Evolutionary conservation across 2,888 invertebrate genomes (phyloP), one percentile per base, ranked within the genome.

Genomic region (Dicycla oo): DNA sequence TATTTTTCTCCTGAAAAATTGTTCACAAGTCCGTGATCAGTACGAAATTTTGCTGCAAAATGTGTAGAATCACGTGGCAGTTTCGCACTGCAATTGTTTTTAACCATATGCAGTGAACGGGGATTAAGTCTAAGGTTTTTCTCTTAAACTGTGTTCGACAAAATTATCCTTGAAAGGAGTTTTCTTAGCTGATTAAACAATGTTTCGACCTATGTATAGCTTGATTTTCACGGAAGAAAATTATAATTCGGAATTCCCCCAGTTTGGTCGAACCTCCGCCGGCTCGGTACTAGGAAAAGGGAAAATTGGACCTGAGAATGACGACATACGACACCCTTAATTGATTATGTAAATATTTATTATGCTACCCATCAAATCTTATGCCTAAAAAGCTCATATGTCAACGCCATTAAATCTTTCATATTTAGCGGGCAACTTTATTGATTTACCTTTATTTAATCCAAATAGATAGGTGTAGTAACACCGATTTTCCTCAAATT

Each of bases 1-100:
- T 67, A 11, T 64, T 60, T 61, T 66, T 68, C 20, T 57, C 40
- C 7, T 64, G 43, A 49, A 54, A 15, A 1, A 11, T 60, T 7
- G 15, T 2, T 15, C 23, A 26, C 13, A 4, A 11, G 60, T 1
- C 26, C 20, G 7, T 8, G 38, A 7, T 38, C 38, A 8, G 20
- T 45, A 34, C 0, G 60, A 43, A 13, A 26, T n/a, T 62, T 45
- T 30, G 15, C 0, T 3, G 45, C 10, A n/a, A 30, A 62, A 30
- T n/a, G 6, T 62, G n/a, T 15, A 15, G 26, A 13, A 45, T 61
- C 45, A 61, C 5, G 6, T 34, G 34, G 2, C 2, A 4, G 34
- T 34, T 34, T 34, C 34, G 0, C 6, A 34, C 34, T 34, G 34
- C 34, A 34, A 4, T 34, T 34, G 34, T 34, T 34, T 30, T 34